These are phyloP conservation scores for Thunnus thynnus DNA, from an alignment of 2,113 vertebrate genomes.

Conservation along the genomic window DNA sequence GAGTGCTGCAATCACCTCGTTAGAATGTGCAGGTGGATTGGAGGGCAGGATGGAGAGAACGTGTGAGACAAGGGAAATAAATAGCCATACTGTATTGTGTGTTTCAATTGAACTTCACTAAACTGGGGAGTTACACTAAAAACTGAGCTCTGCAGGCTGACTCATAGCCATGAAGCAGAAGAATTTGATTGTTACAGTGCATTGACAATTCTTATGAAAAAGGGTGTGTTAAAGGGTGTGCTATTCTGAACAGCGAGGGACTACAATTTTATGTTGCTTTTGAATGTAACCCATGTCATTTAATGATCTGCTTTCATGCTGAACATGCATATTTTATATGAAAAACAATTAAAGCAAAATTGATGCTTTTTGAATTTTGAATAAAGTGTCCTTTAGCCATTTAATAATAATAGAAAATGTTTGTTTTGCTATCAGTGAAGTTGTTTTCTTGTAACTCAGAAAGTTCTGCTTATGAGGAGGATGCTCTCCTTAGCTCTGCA, in stretches of 20 bases:
- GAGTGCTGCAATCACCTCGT: constrained; percentile 65
- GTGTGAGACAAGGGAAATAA: constrained; percentile 49
- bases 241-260: neutral
- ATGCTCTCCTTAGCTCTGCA: constrained; percentile 27
- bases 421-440: neutral
- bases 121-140: constrained; percentile 23
- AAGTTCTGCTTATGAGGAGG: neutral
- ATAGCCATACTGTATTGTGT: constrained; percentile 32
- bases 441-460: neutral
- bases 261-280: neutral
- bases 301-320: neutral
- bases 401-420: neutral
- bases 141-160: constrained; percentile 32
- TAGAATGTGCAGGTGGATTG: constrained; percentile 81
- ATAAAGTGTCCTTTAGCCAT: neutral
- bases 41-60: constrained; percentile 53
- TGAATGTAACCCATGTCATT: neutral
- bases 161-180: constrained; percentile 35
- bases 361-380: neutral
- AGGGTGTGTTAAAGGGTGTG: neutral
- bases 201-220: neutral
- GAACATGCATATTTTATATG: neutral
- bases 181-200: neutral
- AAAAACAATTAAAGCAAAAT: neutral
- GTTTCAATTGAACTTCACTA: constrained; percentile 40